Percentiles rank a stretch among this genome's conserved stretches.
Evolutionary conservation across 2,888 invertebrate species (phyloP).

Genomic region (Drosophila eohydei): DNA sequence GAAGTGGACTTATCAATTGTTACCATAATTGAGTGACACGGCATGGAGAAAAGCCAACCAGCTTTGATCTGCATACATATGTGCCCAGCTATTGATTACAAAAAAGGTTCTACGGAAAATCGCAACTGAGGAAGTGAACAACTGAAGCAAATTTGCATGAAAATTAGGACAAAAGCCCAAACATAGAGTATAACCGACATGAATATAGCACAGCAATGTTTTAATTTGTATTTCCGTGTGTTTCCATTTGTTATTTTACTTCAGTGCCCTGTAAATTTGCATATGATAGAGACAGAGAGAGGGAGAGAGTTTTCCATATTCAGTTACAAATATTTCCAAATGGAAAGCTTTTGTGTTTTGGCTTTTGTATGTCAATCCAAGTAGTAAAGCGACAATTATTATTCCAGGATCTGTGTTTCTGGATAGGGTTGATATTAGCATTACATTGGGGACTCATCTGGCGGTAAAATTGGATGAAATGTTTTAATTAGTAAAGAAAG

Average conservation of each 20-base stretch:
- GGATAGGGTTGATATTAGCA: constrained; percentile 38
- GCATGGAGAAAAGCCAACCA: constrained; percentile 19
- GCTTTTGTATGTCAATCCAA: constrained; percentile 47
- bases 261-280: constrained; percentile 37
- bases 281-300: constrained; percentile 37
- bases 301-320: constrained; percentile 17
- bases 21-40: constrained; percentile 80
- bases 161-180: constrained; percentile 69
- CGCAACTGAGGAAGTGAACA: constrained; percentile 44
- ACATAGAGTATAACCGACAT: constrained; percentile 41
- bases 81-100: constrained; percentile 50
- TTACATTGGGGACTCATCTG: constrained; percentile 33
- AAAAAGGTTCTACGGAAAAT: constrained; percentile 63
- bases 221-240: constrained; percentile 17
- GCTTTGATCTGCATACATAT: constrained; percentile 13
- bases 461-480: constrained; percentile 39
- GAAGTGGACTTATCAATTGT: constrained; percentile 79
- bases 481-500: constrained; percentile 36
- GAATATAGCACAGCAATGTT: constrained; percentile 24
- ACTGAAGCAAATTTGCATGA: constrained; percentile 66
- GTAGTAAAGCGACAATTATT: constrained; percentile 54
- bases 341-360: constrained; percentile 45
- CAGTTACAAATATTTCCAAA: constrained; percentile 52
- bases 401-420: constrained; percentile 30
- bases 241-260: constrained; percentile 23